Conservation (phyloP, 2,888 invertebrate species). For the Parochlus steinenii region DNA sequence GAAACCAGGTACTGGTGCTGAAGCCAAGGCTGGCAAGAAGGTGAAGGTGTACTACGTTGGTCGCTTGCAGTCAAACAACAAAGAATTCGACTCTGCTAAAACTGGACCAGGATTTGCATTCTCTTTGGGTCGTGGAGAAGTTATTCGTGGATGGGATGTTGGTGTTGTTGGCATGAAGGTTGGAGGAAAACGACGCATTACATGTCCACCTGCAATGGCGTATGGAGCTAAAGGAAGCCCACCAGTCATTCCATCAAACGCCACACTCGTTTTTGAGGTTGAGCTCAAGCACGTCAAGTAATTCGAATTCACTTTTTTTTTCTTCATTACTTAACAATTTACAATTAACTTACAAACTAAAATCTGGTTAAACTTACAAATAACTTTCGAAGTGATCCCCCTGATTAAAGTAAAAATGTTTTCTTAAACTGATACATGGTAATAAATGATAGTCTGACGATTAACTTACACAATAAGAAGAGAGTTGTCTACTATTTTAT, state of each 20-base stretch:
- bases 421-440: too few relatives aligned
- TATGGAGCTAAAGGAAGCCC: conserved; percentile 62
- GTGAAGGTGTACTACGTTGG: conserved; percentile 74
- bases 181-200: conserved; percentile 75
- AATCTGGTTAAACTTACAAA: too few relatives aligned
- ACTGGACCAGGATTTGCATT: conserved; percentile 76
- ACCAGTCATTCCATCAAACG: conserved; percentile 76
- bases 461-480: too few relatives aligned
- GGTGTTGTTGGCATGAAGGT: conserved; percentile 87
- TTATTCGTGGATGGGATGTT: conserved; percentile 81
- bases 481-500: too few relatives aligned
- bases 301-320: too few relatives aligned
- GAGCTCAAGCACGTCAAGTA: conserved; percentile 57
- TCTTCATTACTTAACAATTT: too few relatives aligned
- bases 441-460: too few relatives aligned
- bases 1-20: conserved; percentile 58
- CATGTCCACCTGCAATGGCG: conserved; percentile 72
- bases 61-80: conserved; percentile 62
- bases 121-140: conserved; percentile 65
- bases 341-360: too few relatives aligned
- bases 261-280: conserved; percentile 75
- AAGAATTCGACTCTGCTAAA: conserved; percentile 63
- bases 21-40: conserved; percentile 61
- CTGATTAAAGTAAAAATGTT: too few relatives aligned
- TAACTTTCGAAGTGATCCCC: too few relatives aligned